Conservation (phyloP, 2,113 vertebrate species). For the Hystrix brachyura region DNA sequence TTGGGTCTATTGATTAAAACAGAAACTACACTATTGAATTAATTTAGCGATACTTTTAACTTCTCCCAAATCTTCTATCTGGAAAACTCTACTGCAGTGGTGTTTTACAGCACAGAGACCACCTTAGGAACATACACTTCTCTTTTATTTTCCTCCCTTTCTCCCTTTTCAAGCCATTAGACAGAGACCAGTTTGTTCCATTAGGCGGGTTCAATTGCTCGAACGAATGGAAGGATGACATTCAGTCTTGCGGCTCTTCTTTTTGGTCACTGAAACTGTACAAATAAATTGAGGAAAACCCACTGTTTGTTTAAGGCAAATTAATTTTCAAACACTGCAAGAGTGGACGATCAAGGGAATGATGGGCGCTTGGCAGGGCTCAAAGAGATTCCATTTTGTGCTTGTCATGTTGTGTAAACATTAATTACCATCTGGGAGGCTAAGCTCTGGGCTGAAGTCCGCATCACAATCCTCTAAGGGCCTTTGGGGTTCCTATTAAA, state of each 20-base stretch:
- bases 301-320: conserved; percentile 88
- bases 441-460: conserved; percentile 44
- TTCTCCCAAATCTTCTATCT: neutral
- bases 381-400: conserved; percentile 85
- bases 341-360: conserved; percentile 72
- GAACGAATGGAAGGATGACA: conserved; percentile 62
- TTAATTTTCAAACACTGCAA: conserved; percentile 85
- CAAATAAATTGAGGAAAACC: conserved; percentile 83
- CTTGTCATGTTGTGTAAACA: conserved; percentile 85
- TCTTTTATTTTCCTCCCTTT: neutral
- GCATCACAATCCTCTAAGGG: conserved; percentile 54
- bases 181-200: conserved; percentile 77
- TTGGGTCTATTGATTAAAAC: neutral
- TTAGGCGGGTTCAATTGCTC: conserved; percentile 77
- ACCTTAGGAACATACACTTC: neutral
- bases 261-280: conserved; percentile 80
- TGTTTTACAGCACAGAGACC: neutral
- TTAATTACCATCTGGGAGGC: conserved; percentile 84
- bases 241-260: conserved; percentile 66
- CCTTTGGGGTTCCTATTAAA: conserved; percentile 30
- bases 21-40: neutral
- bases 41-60: neutral
- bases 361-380: conserved; percentile 79
- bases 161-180: conserved; percentile 50
- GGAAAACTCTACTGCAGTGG: neutral